phyloP scores from a whole-genome alignment of 2,113 vertebrate species.

The Chionodraco myersi region DNA sequence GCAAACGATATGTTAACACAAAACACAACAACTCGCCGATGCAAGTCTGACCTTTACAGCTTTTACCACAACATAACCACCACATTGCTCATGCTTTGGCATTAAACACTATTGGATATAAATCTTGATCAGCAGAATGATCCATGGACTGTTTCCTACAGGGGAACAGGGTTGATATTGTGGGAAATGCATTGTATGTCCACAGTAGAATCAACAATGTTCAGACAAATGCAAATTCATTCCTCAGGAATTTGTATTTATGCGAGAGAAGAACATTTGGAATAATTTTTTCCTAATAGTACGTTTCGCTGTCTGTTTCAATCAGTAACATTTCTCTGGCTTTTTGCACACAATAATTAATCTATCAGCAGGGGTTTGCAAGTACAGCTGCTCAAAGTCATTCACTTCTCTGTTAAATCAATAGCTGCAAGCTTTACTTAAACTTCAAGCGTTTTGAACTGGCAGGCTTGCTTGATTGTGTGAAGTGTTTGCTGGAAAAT shows the following conservation, averaged over 20 bases:
- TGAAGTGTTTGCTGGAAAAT: not conserved
- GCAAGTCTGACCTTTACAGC: not conserved
- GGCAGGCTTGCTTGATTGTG: not conserved
- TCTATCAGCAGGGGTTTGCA: conserved; percentile 16
- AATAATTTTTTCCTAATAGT: not conserved
- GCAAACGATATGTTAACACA: not conserved
- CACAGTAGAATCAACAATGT: not conserved
- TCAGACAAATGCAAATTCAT: not conserved
- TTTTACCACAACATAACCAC: not conserved
- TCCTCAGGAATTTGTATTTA: not conserved
- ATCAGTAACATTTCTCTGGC: conserved; percentile 25
- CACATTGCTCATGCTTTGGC: not conserved
- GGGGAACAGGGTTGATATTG: not conserved
- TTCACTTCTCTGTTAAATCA: conserved; percentile 13
- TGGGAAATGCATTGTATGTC: not conserved
- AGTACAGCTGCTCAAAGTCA: conserved; percentile 29
- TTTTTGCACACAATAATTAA: conserved; percentile 18
- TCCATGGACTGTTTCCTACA: not conserved
- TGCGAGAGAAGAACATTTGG: not conserved
- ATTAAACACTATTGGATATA: not conserved
- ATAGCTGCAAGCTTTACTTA: conserved; percentile 6
- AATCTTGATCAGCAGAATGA: not conserved
- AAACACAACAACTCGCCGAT: not conserved
- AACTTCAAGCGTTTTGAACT: conserved; percentile 10
- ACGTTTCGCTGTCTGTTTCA: not conserved